These are phyloP conservation scores for Mionectes olivaceus DNA, from an alignment of 2,797 vertebrate genomes.

Conservation along the genomic window DNA sequence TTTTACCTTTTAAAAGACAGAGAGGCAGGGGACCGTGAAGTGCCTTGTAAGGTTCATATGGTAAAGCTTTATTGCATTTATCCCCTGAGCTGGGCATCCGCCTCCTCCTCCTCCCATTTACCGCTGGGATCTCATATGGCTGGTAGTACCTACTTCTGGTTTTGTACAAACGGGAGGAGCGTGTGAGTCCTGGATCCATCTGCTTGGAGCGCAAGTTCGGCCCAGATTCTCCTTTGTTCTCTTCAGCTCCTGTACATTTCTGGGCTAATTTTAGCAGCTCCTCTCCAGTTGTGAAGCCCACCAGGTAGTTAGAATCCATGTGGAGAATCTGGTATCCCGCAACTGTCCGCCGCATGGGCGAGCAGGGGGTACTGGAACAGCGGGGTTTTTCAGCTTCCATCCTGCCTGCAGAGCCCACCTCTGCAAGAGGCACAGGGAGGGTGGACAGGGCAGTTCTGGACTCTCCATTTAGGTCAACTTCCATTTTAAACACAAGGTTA, in stretches of 20 bases:
- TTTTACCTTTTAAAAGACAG: constrained; percentile 93
- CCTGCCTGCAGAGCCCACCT: constrained; percentile 81
- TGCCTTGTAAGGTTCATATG: constrained; percentile 84
- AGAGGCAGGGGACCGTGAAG: constrained; percentile 89
- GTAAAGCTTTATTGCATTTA: constrained; percentile 86
- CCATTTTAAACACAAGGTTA: constrained; percentile 85
- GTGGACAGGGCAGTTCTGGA: constrained; percentile 84
- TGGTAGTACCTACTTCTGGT: constrained; percentile 91
- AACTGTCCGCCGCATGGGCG: constrained; percentile 89
- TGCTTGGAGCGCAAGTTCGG: constrained; percentile 79
- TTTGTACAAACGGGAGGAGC: constrained; percentile 88
- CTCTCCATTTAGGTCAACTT: constrained; percentile 90
- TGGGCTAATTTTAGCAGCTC: constrained; percentile 94
- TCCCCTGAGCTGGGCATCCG: constrained; percentile 95
- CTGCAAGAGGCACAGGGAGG: constrained; percentile 80
- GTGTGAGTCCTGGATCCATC: constrained; percentile 84
- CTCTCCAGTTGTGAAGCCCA: constrained; percentile 94
- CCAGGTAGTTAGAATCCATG: constrained; percentile 97
- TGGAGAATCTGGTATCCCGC: constrained; percentile 95
- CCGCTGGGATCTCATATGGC: constrained; percentile 92
- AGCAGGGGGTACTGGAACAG: constrained; percentile 95
- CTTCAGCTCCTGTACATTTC: constrained; percentile 85
- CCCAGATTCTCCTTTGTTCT: constrained; percentile 79
- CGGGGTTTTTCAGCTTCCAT: constrained; percentile 89
- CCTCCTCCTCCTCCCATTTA: constrained; percentile 88